A percentile compares a stretch with the other conserved stretches of the same genome.
phyloP scores from a whole-genome alignment of 2,888 invertebrate genomes.

The Timandra comae region DNA sequence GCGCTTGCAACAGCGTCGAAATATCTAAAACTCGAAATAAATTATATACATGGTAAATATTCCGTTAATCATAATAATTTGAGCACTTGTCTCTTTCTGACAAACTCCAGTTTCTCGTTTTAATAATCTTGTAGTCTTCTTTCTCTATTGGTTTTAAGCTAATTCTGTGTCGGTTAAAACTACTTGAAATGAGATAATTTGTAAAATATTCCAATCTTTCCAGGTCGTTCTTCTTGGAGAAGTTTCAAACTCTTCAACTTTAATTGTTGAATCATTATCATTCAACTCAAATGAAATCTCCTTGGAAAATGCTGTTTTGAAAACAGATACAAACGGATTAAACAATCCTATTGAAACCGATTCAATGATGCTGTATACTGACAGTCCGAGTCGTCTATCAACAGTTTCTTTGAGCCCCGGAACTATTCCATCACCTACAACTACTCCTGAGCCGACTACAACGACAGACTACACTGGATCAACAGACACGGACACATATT shows the following conservation, averaged over 20 bases:
- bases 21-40: too few relatives aligned
- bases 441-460: neutral
- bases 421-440: neutral
- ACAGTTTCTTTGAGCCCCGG: neutral
- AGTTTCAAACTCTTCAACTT: constrained; percentile 11
- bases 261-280: constrained; percentile 13
- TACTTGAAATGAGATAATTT: too few relatives aligned
- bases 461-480: neutral
- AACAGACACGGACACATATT: too few relatives aligned
- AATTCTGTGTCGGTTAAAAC: too few relatives aligned
- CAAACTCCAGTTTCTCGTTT: too few relatives aligned
- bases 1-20: too few relatives aligned
- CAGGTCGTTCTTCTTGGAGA: constrained; percentile 21
- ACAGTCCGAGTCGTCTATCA: neutral
- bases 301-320: neutral
- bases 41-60: too few relatives aligned
- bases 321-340: neutral
- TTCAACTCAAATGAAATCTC: constrained; percentile 2
- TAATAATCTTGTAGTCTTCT: too few relatives aligned
- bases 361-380: neutral
- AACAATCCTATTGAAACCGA: neutral
- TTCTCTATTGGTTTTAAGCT: too few relatives aligned
- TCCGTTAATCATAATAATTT: too few relatives aligned
- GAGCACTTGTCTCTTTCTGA: too few relatives aligned
- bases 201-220: too few relatives aligned